phyloP scores from a whole-genome alignment of 2,888 invertebrate species.

The Scelioninae gen. 1 region DNA sequence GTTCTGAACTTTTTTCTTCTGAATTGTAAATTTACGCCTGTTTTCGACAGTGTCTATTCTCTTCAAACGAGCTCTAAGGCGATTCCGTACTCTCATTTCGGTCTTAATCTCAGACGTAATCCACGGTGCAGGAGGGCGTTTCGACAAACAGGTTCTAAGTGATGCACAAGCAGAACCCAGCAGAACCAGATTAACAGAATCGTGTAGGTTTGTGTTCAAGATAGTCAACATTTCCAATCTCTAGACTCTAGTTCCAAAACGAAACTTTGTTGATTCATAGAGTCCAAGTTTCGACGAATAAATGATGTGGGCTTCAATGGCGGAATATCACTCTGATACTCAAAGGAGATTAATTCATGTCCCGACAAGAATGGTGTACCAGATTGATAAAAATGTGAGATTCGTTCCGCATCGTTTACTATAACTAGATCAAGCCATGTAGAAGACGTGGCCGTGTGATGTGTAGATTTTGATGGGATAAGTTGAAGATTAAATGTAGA shows the following conservation, averaged over 20 bases:
- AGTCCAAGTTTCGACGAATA: background rate
- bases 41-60: background rate
- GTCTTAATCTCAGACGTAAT: background rate
- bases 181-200: background rate
- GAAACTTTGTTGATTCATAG: background rate
- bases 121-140: background rate
- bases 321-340: background rate
- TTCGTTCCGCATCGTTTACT: background rate
- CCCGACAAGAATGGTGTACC: background rate
- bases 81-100: background rate
- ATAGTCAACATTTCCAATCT: background rate
- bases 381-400: background rate
- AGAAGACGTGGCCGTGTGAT: background rate
- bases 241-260: background rate
- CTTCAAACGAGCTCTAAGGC: background rate
- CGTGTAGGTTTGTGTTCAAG: background rate
- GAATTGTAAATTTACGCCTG: background rate
- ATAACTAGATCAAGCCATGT: background rate
- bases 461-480: background rate
- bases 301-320: background rate
- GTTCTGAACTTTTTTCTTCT: background rate
- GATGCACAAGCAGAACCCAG: background rate
- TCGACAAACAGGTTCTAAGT: background rate
- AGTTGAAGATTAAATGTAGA: too few relatives aligned
- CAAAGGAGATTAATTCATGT: background rate